Base-by-base conservation (phyloP, 2,888 invertebrate species). In the Tetramorium bicarinatum region DNA sequence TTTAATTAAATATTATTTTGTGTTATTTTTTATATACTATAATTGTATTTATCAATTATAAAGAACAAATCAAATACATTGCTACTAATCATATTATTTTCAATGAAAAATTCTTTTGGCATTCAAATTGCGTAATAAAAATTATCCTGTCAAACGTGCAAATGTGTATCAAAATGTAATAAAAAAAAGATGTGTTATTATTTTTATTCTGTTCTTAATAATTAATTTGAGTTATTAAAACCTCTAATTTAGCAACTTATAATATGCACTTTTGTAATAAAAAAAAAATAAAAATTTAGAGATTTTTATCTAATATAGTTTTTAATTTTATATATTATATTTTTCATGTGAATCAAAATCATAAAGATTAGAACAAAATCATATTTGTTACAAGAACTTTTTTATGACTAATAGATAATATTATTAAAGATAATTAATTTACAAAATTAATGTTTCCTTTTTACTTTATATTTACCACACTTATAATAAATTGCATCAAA, bases 1-100 rank as follows among this genome's bases (percentile, higher is more conserved):
- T 61, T 82, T 84, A 85, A 84, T 87, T 85, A 83, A 87, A 85
- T 85, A 83, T 83, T 80, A 74, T 77, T 87, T 83, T 89, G 83
- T 88, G 82, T 87, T 89, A 87, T 88, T 85, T 88, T 67, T 85
- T 83, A 25, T 83, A 25, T 25, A 82, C 83, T 15, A 47, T 47
- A 80, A n/a, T 69, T 18, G 54, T 7, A 34, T 15, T 13, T 34
- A 34, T 74, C n/a, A 25, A 83, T 75, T 79, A 80, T 83, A 75
- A 74, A 72, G 41, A 62, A 67, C 75, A 41, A 66, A 18, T 75
- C 38, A 66, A 34, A 34, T 52, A 54, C 61, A 25, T 41, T 47
- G 15, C 15, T 13, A 6, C 47, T 47, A 69, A 34, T 88, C 72
- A 66, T 67, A 69, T 79, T 76, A 38, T 61, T n/a, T 61, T 83